Evolutionary conservation across 2,888 invertebrate species (phyloP), one percentile per base, ranked within the genome.

Genomic region (Drosophila ustulata): DNA sequence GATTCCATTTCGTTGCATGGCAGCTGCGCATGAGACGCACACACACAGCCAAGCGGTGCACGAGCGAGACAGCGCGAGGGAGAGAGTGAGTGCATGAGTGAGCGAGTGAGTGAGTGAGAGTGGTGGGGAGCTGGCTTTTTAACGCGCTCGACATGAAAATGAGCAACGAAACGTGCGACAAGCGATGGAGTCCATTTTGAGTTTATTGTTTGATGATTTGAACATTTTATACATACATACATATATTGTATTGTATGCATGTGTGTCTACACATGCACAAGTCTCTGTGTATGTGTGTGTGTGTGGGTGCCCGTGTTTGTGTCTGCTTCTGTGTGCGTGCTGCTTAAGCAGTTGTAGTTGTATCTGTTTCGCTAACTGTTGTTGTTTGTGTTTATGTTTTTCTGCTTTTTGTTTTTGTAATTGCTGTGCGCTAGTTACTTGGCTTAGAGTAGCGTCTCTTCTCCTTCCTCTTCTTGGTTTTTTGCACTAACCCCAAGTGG

Each of bases 181-280:
- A 89, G 84, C 86, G 89, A 88, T 85, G 92, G 91, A 92, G 92
- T 92, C 92, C 91, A 92, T 92, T 92, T 91, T 91, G 91, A 92
- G 92, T 92, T 92, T 92, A 92, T 92, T 92, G 92, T 92, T 92
- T 92, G 91, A 92, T 92, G 92, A 92, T 92, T 92, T 92, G 91
- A 91, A 90, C 90, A 91, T 91, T 89, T 88, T 88, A 88, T 90
- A 84, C 78, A 18, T 90, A 84, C 78, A 18, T 18, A 18, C 18
- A 85, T 64, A 78, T 53, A 71, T 62, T 50, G 47, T 56, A 39
- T 55, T 47, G 41, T 37, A 26, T 63, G 23, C 56, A 37, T 72
- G 47, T 45, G 47, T 58, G 52, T 66, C 39, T 53, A 55, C 45
- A 30, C 56, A 47, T 34, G 11, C 55, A 34, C 39, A 26, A 37